Evolutionary conservation across 37 sponge, comb jelly and placozoan genomes (phyloP).

Genomic region (Eunapius fragilis): DNA sequence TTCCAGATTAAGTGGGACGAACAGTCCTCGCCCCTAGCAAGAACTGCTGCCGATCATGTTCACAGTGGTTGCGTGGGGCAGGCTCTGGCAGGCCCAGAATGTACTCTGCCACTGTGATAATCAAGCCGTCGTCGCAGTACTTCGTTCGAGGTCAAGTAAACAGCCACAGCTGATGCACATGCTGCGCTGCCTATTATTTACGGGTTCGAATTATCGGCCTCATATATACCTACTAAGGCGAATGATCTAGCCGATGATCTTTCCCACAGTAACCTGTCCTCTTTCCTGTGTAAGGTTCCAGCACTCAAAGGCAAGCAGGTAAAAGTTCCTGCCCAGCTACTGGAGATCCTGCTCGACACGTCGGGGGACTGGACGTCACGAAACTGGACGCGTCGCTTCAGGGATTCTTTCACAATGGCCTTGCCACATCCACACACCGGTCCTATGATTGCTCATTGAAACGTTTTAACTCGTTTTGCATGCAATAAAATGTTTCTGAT

Average conservation of each 20-base stretch:
- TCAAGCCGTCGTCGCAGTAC: conserved; percentile 11
- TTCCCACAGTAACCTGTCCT: conserved; percentile 29
- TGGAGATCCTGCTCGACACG: too few species aligned
- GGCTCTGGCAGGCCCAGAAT: background rate
- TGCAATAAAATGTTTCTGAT: background rate
- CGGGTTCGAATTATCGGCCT: background rate
- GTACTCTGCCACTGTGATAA: conserved; percentile 7
- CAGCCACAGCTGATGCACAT: conserved; percentile 1
- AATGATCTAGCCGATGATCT: conserved; percentile 53
- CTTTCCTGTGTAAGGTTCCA: conserved; percentile 41
- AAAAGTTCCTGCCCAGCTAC: too few species aligned
- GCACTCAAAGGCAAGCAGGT: too few species aligned
- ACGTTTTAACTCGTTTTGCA: background rate
- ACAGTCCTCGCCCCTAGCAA: background rate
- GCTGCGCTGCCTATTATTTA: conserved; percentile 10
- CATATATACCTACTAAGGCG: too few species aligned
- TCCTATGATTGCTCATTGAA: background rate
- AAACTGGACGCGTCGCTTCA: too few species aligned
- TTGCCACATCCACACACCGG: background rate
- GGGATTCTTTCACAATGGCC: too few species aligned
- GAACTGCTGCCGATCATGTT: conserved; percentile 28
- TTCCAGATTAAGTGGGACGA: conserved; percentile 12
- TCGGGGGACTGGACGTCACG: too few species aligned
- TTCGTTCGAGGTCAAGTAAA: background rate
- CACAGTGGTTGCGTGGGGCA: conserved; percentile 12